A percentile compares a stretch with the other conserved stretches of the same genome.
Evolutionary conservation across 2,888 invertebrate species (phyloP).

Genomic region (Arrhopalites spinosus): DNA sequence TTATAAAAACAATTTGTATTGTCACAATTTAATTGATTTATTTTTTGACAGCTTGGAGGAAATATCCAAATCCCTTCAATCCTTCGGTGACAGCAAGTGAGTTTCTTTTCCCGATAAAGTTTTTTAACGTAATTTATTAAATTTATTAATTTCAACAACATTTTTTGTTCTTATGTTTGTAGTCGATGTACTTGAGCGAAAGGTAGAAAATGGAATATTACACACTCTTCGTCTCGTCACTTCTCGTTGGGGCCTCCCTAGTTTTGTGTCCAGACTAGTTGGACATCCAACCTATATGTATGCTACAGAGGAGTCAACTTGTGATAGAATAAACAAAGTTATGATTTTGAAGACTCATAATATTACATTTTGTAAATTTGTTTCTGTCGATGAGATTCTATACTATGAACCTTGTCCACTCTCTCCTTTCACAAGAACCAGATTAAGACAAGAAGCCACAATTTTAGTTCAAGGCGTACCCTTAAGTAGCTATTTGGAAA

Average conservation of each 20-base stretch:
- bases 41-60: conserved; percentile 95
- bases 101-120: too few relatives aligned
- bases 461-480: conserved; percentile 93
- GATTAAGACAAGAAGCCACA: conserved; percentile 90
- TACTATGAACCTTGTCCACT: conserved; percentile 88
- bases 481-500: conserved; percentile 92
- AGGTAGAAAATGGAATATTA: conserved; percentile 81
- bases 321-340: conserved; percentile 78
- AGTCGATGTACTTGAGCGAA: conserved; percentile 95
- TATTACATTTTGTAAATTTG: conserved; percentile 86
- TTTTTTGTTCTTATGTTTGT: too few relatives aligned
- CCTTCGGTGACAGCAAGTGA: conserved; percentile 93
- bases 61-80: conserved; percentile 99
- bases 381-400: conserved; percentile 92
- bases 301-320: conserved; percentile 92
- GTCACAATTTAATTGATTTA: too few relatives aligned
- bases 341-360: conserved; percentile 93
- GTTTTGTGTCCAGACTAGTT: conserved; percentile 91
- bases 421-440: conserved; percentile 75
- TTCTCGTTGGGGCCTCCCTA: conserved; percentile 93
- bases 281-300: conserved; percentile 90
- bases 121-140: too few relatives aligned
- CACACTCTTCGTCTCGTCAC: conserved; percentile 91
- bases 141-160: too few relatives aligned
- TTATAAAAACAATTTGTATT: too few relatives aligned